These are phyloP conservation scores for Lagodon rhomboides DNA, from an alignment of 2,797 vertebrate species.

Conservation along the genomic window DNA sequence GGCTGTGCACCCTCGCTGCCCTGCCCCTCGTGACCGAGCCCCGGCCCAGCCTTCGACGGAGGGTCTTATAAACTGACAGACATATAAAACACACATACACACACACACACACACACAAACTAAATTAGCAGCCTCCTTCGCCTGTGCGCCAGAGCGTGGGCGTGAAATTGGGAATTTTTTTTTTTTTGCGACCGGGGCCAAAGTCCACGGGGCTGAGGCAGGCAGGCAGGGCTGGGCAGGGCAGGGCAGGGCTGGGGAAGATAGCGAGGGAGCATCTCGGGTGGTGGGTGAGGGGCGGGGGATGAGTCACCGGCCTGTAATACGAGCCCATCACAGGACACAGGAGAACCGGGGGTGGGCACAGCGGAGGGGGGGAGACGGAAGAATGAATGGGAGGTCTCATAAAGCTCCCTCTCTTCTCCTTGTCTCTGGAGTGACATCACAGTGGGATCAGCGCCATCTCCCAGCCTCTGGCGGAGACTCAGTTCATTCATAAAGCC, in stretches of 20 bases:
- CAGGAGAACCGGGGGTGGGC: conserved; percentile 58
- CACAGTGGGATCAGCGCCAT: conserved; percentile 83
- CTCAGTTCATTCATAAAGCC: conserved; percentile 86
- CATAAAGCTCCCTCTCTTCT: conserved; percentile 75
- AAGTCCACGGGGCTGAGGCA: conserved; percentile 47
- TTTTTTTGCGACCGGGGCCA: conserved; percentile 62
- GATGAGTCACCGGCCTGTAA: conserved; percentile 84
- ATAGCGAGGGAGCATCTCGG: conserved; percentile 65
- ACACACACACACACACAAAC: conserved; percentile 67
- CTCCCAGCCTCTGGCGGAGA: conserved; percentile 79
- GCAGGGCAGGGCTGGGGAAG: conserved; percentile 45
- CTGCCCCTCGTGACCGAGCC: conserved; percentile 24
- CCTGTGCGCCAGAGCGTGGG: conserved; percentile 61
- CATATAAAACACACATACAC: conserved; percentile 37
- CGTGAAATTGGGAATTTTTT: conserved; percentile 82
- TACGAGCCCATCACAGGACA: conserved; percentile 82
- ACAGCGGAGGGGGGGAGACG: conserved; percentile 30
- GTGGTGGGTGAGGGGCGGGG: conserved; percentile 70
- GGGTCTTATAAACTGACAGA: conserved; percentile 43
- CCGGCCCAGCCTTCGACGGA: conserved; percentile 11
- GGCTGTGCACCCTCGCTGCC: conserved; percentile 19
- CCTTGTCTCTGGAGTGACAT: conserved; percentile 82
- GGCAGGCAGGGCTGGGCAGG: conserved; percentile 49
- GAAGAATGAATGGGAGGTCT: conserved; percentile 80
- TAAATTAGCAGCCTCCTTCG: conserved; percentile 70